Evolutionary conservation across 1,140 invertebrate species (phyloP), one percentile per base, ranked within the genome.

Genomic region (Heliconius nattereri): DNA sequence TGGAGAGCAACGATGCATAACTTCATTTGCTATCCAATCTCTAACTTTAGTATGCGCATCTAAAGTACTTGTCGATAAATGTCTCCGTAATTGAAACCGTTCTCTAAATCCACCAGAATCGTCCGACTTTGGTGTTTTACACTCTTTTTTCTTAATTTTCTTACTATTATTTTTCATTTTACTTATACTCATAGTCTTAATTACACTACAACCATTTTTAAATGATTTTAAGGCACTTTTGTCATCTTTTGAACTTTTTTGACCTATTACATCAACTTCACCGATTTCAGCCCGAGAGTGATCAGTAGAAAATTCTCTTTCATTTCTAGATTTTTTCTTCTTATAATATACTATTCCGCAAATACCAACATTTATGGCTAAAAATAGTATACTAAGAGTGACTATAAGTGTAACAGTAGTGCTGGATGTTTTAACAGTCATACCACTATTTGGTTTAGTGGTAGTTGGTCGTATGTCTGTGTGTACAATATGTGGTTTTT

Each of bases 41-140:
- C 96, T 95, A 3, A 98, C 97, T 95, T 98, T 98, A 16, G 97
- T 97, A 85, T 98, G 97, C 0, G 97, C 97, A 87, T 98, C 97
- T 80, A 98, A 96, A 0, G 97, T 98, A 72, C 97, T 98, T 16
- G 95, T 96, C 1, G 97, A 97, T 84, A 97, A 95, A 85, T 97
- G 96, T 54, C 97, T 91, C 20, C 96, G 96, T 13, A 97, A 91
- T 90, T 96, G 96, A 82, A 96, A 96, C 66, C 95, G 92, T 83
- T 96, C 92, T 49, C 96, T 94, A 83, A 95, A 95, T 66, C 94
- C 94, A 13, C 94, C 94, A 8, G 94, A 95, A 83, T 95, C 94
- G 85, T 95, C 94, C 60, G 96, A 96, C 89, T 96, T 96, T 1
- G 96, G 95, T 49, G 95, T 96, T 86, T 96, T 96, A 78, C 95